Percentiles rank a stretch among this genome's conserved stretches.
These are phyloP conservation scores for Aporophyla nigra DNA, from an alignment of 2,888 invertebrate genomes.

Conservation along the genomic window DNA sequence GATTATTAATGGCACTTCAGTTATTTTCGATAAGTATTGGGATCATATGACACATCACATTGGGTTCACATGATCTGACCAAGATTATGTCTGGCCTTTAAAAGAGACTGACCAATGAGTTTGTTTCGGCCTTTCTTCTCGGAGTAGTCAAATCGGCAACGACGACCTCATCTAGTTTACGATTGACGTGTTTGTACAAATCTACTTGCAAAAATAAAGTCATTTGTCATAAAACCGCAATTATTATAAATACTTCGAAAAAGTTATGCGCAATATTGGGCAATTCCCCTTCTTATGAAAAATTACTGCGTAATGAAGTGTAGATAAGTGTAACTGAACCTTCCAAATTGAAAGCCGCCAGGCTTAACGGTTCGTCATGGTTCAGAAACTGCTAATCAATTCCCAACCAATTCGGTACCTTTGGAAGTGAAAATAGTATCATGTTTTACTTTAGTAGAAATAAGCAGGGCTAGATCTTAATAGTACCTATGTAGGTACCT, in stretches of 20 bases:
- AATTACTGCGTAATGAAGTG: conserved; percentile 38
- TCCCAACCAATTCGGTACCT: neutral
- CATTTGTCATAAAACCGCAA: neutral
- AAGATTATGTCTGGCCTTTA: too few relatives aligned
- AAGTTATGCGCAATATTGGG: neutral
- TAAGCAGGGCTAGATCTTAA: too few relatives aligned
- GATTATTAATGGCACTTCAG: neutral
- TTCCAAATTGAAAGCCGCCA: conserved; percentile 33
- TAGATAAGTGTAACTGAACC: conserved; percentile 30
- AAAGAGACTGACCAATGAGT: too few relatives aligned
- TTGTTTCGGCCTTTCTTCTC: too few relatives aligned
- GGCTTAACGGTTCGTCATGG: conserved; percentile 34
- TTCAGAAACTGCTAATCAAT: conserved; percentile 7
- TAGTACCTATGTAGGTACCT: neutral
- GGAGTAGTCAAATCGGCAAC: too few relatives aligned
- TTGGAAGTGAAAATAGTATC: neutral
- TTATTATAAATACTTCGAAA: conserved; percentile 3
- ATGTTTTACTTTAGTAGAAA: neutral
- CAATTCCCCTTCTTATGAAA: neutral
- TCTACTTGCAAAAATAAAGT: too few relatives aligned
- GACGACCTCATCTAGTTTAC: too few relatives aligned
- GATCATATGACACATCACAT: too few relatives aligned
- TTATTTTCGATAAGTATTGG: neutral
- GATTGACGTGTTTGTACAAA: too few relatives aligned
- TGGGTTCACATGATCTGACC: too few relatives aligned